Conservation (phyloP, 1,140 invertebrate genomes). For the Aplysia californica region DNA sequence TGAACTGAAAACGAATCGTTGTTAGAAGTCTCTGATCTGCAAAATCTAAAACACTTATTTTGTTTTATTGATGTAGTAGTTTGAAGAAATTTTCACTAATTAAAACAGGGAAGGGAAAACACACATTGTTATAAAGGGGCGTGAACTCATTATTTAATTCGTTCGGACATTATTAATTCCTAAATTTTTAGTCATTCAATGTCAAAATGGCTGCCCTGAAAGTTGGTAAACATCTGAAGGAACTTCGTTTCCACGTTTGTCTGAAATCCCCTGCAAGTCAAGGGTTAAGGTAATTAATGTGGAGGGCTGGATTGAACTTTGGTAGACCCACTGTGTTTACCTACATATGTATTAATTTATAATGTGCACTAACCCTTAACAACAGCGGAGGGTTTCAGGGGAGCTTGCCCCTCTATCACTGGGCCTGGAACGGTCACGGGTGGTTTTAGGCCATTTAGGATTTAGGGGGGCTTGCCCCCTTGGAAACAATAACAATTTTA, state of each 20-base stretch:
- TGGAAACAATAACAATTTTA: too few species aligned
- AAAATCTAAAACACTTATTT: neutral
- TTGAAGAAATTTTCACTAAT: neutral
- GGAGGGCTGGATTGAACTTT: neutral
- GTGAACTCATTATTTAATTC: neutral
- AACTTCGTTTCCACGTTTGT: conserved; percentile 62
- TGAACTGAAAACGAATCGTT: too few species aligned
- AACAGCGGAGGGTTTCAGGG: neutral
- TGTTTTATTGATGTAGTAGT: neutral
- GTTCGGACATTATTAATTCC: too few species aligned
- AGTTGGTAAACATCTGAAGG: conserved; percentile 58
- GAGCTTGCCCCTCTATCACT: neutral
- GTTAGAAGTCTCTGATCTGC: too few species aligned
- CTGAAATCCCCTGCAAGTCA: conserved; percentile 58
- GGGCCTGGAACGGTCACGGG: neutral
- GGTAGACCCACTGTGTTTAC: neutral
- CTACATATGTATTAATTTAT: too few species aligned
- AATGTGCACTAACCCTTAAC: neutral
- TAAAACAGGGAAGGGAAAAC: neutral
- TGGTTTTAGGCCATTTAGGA: too few species aligned
- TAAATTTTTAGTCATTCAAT: conserved; percentile 31
- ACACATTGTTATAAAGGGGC: neutral
- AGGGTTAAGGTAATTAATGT: conserved; percentile 51
- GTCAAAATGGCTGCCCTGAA: conserved; percentile 51
- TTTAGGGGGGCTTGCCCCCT: too few species aligned